Base-by-base conservation (phyloP, 2,888 invertebrate species). In the Yponomeuta plumbellus region DNA sequence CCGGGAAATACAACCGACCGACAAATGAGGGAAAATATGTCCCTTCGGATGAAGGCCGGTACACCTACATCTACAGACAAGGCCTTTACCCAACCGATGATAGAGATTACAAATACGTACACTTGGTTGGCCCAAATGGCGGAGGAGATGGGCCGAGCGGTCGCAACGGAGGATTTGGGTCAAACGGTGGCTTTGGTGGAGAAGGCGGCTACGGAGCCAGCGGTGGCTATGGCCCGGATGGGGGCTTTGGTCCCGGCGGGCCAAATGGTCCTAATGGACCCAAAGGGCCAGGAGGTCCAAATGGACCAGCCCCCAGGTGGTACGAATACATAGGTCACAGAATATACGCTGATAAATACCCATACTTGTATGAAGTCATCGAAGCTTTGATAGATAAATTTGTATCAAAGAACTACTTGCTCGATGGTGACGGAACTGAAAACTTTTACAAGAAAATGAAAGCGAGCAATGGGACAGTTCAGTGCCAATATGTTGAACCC, bases 31-130 rank as follows among this genome's bases (percentile, higher is more conserved):
- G 93, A 1, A 92, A 91, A 75, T 94, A 93, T 70, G 70, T 85
- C 22, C 92, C 90, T 0, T 88, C 92, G 1, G 85, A 92, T 59
- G 92, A 92, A 69, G 93, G 93, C 11, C 86, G 80, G 72, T 93
- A 93, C 72, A 84, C 82, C 0, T 92, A 92, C 64, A 83, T 90
- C 56, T 86, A 86, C 58, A 73, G 78, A 61, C 82, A 83, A 69
- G 80, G 80, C 0, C 70, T 85, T n/a, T 85, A 85, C 64, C 85
- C 81, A 2, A 78, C 74, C 39, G 83, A 80, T 66, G 91, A 91
- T n/a, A 88, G 88, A n/a, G 84, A 88, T 63, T 92, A 92, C 17
- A 84, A 91, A 68, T 92, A 92, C 70, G 81, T 89, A 0, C 92
- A 92, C 70, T 76, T 84, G 26, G 86, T 80, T 0, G 82, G 85